Evolutionary conservation across 2,797 vertebrate genomes (phyloP).

Genomic region (Thamnophis elegans): DNA sequence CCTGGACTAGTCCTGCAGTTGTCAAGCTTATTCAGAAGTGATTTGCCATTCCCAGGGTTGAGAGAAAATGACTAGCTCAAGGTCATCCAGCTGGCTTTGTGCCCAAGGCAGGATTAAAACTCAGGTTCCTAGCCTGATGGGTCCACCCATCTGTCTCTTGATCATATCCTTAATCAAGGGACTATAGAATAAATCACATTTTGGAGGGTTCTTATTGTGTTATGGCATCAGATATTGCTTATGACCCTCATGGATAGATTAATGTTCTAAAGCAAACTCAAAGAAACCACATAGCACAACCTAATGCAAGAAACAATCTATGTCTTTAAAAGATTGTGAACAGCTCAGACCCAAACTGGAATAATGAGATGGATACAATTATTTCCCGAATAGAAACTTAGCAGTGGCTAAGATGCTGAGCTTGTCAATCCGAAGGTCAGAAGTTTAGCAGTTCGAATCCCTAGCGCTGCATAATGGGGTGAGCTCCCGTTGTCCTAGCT

Average conservation of each 20-base stretch:
- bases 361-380: background rate
- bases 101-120: background rate
- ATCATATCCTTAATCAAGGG: background rate
- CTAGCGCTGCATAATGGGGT: too few species aligned
- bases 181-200: background rate
- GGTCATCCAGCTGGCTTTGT: background rate
- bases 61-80: background rate
- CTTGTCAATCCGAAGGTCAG: too few species aligned
- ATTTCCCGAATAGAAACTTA: background rate
- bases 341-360: background rate
- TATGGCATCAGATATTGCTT: background rate
- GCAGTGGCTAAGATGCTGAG: too few species aligned
- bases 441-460: too few species aligned
- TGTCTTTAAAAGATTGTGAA: background rate
- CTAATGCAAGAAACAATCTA: background rate
- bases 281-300: background rate
- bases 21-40: background rate
- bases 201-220: background rate
- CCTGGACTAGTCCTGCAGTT: background rate
- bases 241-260: background rate
- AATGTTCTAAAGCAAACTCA: background rate
- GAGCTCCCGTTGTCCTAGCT: too few species aligned
- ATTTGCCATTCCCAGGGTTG: background rate
- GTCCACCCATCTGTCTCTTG: background rate
- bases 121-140: background rate